Evolutionary conservation across 2,888 invertebrate genomes (phyloP), one percentile per base, ranked within the genome.

Genomic region (Crematogaster levior): DNA sequence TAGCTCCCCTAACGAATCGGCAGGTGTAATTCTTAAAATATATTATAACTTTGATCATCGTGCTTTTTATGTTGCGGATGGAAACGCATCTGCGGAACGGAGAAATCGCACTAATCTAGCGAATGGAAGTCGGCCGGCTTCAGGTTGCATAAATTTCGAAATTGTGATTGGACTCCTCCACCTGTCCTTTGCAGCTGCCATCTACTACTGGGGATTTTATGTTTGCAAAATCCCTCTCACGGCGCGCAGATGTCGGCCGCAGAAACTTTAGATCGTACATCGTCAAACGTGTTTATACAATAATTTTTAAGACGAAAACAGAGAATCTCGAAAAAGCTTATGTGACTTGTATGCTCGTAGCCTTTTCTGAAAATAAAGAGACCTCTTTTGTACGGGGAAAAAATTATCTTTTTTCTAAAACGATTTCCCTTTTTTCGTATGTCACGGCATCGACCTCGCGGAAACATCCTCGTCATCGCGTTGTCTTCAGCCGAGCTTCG

Each of bases 111-210:
- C 15, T 63, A 34, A 66, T 43, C 53, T 34, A 77, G 18, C 66
- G 56, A 77, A 21, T 34, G 43, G 40, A 66, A 77, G 40, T 53
- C 30, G 40, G 15, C 12, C 53, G 77, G 24, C n/a, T 40, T 48
- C 18, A 46, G n/a, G n/a, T 75, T 77, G 68, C 68, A 43, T 68
- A 77, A 68, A 56, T 77, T 77, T 56, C 21, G 7, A 56, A 68
- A 43, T 68, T 56, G 43, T 43, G 30, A 66, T 77, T 74, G 37
- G 65, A 27, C 24, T 27, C 43, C 56, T 56, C 43, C 77, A 77
- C 56, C 77, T 77, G 77, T 68, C 56, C n/a, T 12, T 68, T 15
- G 56, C 77, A 77, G 77, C 77, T 77, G 77, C 56, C 53, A 53
- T 30, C 53, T 43, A 24, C 21, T 40, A 30, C 15, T 40, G 40